Percentiles rank a stretch among this genome's conserved stretches.
Conservation (phyloP, 2,797 vertebrate species). For the Liparis tanakae region DNA sequence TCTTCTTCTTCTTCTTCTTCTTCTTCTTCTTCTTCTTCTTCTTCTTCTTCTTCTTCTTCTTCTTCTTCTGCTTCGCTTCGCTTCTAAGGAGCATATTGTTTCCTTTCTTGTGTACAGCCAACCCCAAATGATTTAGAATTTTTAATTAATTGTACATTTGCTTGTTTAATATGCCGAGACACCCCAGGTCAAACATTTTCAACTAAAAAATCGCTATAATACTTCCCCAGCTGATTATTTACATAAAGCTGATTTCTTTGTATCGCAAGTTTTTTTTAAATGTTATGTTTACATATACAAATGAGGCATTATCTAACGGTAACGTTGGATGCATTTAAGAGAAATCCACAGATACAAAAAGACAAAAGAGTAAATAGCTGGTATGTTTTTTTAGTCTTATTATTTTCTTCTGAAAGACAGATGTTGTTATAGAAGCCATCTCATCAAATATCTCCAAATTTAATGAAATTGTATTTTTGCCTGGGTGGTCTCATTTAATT, state of each 20-base stretch:
- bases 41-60: neutral
- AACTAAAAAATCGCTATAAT: neutral
- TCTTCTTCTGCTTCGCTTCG: too few species aligned
- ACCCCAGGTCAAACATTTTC: neutral
- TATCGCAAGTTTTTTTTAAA: neutral
- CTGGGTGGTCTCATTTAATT: neutral
- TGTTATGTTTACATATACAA: neutral
- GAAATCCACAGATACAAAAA: neutral
- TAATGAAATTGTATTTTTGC: neutral
- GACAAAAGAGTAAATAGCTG: neutral
- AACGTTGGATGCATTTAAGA: neutral
- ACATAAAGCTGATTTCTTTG: neutral
- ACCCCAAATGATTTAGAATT: constrained; percentile 2
- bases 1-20: neutral
- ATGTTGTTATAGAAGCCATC: neutral
- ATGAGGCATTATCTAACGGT: neutral
- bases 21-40: too few species aligned
- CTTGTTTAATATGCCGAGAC: neutral
- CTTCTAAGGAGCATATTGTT: neutral
- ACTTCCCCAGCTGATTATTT: neutral
- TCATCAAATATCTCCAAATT: neutral
- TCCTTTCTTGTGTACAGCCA: constrained; percentile 7
- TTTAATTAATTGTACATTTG: constrained; percentile 20
- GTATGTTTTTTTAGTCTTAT: neutral
- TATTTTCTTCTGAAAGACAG: neutral